Evolutionary conservation across 1,140 invertebrate genomes (phyloP).

Genomic region (Lethocerus indicus): DNA sequence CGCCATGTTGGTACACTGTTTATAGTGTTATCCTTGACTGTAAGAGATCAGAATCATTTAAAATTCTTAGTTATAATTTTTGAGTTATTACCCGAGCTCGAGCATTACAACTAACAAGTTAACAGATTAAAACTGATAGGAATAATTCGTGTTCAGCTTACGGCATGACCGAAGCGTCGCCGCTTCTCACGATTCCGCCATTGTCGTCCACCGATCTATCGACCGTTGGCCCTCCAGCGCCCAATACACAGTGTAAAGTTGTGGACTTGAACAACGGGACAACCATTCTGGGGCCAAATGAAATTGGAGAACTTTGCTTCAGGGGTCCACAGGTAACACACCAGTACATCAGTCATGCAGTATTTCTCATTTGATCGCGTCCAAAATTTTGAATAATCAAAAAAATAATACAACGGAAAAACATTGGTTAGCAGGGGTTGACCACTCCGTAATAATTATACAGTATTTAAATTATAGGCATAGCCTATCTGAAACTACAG

Average conservation of each 20-base stretch:
- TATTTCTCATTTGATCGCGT: not conserved
- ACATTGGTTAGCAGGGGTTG: too few species aligned
- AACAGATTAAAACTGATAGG: too few species aligned
- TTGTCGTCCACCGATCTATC: conserved; percentile 32
- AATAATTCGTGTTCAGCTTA: conserved; percentile 29
- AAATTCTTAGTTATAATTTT: not conserved
- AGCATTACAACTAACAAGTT: too few species aligned
- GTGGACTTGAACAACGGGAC: conserved; percentile 33
- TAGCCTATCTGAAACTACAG: too few species aligned
- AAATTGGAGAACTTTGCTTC: conserved; percentile 45
- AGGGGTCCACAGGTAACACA: conserved; percentile 52
- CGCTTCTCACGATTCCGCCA: conserved; percentile 35
- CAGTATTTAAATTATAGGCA: too few species aligned
- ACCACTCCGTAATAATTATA: too few species aligned
- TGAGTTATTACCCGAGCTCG: not conserved
- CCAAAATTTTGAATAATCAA: not conserved
- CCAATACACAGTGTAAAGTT: conserved; percentile 47
- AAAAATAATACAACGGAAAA: not conserved
- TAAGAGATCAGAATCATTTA: not conserved
- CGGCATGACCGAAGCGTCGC: conserved; percentile 49
- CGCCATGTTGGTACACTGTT: too few species aligned
- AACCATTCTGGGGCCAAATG: conserved; percentile 31
- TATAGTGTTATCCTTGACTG: too few species aligned
- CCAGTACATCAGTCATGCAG: too few species aligned
- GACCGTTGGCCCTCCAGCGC: conserved; percentile 44